Base-by-base conservation (phyloP, 2,888 invertebrate genomes). In the Podotricha telesiphe region DNA sequence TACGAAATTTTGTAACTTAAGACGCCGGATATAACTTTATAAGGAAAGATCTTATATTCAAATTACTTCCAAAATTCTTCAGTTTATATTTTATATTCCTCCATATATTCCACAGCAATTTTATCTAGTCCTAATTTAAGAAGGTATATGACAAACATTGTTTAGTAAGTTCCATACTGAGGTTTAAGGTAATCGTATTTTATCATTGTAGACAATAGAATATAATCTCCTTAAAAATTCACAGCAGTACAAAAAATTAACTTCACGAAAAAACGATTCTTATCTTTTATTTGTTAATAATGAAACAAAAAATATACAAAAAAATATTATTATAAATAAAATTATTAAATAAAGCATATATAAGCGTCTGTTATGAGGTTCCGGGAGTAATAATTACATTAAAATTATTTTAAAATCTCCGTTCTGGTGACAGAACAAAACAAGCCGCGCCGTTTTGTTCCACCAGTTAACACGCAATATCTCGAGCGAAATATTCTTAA, bases 31-130 rank as follows among this genome's bases (percentile, higher is more conserved):
- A 37, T 1, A 37, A 37, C 37, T 37, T 37, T 37, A 37, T 37
- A 15, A 22, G 5, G 20, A 6, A 6, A 22, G 13, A 15, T 51
- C 2, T 22, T 15, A 22, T 22, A 51, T 51, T 8, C 8, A 51
- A 51, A 51, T 51, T 22, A 51, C 51, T 51, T 51, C 28, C 51
- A 51, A 22, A 51, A 11, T 22, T 51, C 6, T 51, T 51, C 1
- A 13, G 7, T 51, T 7, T 3, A 47, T 47, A 47, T 47, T n/a
- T 6, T 47, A 17, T 6, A 3, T 17, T 45, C 37, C 3, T 8
- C 1, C 8, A 42, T 13, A 13, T 13, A 42, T 42, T 13, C 42
- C 11, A 42, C 19, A 48, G 2, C 6, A 53, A 53, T 8, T 34
- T 17, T 53, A 53, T 10, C 28, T n/a, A 53, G n/a, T 53, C 10